Percentiles rank a stretch among this genome's conserved stretches.
Evolutionary conservation across 2,113 vertebrate species (phyloP).

Genomic region (Baryphthengus martii): DNA sequence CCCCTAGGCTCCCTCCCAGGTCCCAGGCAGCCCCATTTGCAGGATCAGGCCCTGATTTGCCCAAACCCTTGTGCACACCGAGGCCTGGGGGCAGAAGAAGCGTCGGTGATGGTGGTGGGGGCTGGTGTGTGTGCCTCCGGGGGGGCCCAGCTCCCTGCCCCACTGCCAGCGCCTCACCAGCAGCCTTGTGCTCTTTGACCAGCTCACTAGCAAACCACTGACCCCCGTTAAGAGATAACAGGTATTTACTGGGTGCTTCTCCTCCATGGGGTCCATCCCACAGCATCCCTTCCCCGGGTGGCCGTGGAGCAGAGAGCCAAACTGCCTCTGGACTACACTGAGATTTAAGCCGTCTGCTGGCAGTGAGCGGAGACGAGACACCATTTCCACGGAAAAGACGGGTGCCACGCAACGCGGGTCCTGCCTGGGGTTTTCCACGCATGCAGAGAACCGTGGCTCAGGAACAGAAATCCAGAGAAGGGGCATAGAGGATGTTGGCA

Average conservation of each 20-base stretch:
- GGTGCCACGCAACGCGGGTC: accelerated
- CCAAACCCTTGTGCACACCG: accelerated
- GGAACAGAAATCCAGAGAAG: neutral
- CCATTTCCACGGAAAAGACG: neutral
- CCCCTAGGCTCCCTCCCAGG: neutral
- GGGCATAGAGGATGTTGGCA: accelerated
- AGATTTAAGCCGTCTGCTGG: accelerated
- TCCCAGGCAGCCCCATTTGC: accelerated
- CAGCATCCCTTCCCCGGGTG: neutral
- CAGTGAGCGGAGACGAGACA: accelerated
- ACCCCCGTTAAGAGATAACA: too few relatives aligned
- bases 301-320: neutral
- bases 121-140: neutral
- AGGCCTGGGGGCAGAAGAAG: neutral
- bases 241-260: neutral
- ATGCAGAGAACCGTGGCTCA: accelerated
- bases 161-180: neutral
- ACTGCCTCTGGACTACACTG: accelerated
- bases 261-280: accelerated
- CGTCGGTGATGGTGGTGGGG: accelerated
- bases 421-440: neutral
- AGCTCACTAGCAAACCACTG: neutral
- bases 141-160: neutral
- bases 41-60: neutral
- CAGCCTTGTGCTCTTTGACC: neutral